Evolutionary conservation across 2,888 invertebrate species (phyloP).

Genomic region (Agonopterix subpropinquella): DNA sequence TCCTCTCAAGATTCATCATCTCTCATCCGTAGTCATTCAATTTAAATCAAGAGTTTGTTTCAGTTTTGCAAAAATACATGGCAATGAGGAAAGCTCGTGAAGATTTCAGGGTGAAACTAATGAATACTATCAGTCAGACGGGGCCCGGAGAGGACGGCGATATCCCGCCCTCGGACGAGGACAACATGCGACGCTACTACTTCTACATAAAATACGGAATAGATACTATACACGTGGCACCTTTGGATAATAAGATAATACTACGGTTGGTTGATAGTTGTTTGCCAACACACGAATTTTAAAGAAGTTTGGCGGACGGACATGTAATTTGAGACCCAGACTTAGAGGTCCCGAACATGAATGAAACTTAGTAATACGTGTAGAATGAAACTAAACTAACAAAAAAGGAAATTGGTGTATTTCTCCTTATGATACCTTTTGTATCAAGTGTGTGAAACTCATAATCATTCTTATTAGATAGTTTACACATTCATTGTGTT

Average conservation of each 20-base stretch:
- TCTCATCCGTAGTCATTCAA: neutral
- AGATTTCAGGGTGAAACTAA: slow-evolving; percentile 86
- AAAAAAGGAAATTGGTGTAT: too few species aligned
- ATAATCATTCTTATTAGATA: too few species aligned
- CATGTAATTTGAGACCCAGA: too few species aligned
- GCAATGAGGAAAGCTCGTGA: slow-evolving; percentile 84
- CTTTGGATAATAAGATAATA: slow-evolving; percentile 84
- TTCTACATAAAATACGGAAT: slow-evolving; percentile 94
- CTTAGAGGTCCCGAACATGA: too few species aligned
- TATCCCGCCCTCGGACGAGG: slow-evolving; percentile 78
- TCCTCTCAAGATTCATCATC: too few species aligned
- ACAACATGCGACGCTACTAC: slow-evolving; percentile 86
- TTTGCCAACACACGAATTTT: too few species aligned
- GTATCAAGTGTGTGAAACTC: too few species aligned
- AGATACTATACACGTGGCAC: slow-evolving; percentile 91
- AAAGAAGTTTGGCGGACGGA: too few species aligned
- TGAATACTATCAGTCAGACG: slow-evolving; percentile 82
- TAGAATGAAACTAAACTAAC: too few species aligned
- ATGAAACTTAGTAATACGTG: too few species aligned
- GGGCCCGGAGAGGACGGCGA: slow-evolving; percentile 55
- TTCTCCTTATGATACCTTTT: too few species aligned
- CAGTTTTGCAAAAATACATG: slow-evolving; percentile 80
- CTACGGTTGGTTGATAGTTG: slow-evolving; percentile 22
- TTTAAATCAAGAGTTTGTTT: neutral
- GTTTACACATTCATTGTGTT: too few species aligned